A percentile compares a stretch with the other conserved stretches of the same genome.
Evolutionary conservation across 2,797 vertebrate species (phyloP).

Genomic region (Melanotaenia maccullochi): DNA sequence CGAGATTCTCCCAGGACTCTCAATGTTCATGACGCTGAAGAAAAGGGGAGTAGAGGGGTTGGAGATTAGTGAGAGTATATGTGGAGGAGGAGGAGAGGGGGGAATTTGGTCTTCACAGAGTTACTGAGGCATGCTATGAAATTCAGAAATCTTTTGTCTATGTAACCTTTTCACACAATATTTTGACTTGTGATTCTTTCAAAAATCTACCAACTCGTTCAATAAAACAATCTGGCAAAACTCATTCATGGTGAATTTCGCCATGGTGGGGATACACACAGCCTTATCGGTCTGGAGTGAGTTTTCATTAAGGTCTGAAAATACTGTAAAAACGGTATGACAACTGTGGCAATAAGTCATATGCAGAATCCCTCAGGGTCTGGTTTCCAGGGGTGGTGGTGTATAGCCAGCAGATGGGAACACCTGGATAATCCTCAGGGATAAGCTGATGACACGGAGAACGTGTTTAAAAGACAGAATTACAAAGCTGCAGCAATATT

Average conservation of each 20-base stretch:
- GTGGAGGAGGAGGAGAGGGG: neutral
- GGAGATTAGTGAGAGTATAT: neutral
- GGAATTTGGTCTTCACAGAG: slow-evolving; percentile 53
- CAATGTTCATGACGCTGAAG: slow-evolving; percentile 65
- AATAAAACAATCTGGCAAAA: neutral
- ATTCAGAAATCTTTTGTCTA: slow-evolving; percentile 67
- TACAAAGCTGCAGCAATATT: neutral
- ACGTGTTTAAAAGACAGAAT: neutral
- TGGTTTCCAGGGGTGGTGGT: neutral
- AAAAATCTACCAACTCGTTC: slow-evolving; percentile 20
- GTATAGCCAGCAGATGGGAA: neutral
- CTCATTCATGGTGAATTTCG: neutral
- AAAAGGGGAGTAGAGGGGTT: slow-evolving; percentile 24
- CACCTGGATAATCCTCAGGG: neutral
- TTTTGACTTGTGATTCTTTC: slow-evolving; percentile 35
- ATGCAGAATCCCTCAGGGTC: neutral
- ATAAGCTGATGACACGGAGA: neutral
- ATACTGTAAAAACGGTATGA: neutral
- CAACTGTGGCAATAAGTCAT: neutral
- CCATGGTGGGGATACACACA: neutral
- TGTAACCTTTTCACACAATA: slow-evolving; percentile 63
- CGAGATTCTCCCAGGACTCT: slow-evolving; percentile 71
- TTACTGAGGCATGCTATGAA: slow-evolving; percentile 67
- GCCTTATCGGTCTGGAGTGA: neutral
- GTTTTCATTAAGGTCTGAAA: neutral